Evolutionary conservation across 2,888 invertebrate species (phyloP).

Genomic region (Parascotia fuliginaria): DNA sequence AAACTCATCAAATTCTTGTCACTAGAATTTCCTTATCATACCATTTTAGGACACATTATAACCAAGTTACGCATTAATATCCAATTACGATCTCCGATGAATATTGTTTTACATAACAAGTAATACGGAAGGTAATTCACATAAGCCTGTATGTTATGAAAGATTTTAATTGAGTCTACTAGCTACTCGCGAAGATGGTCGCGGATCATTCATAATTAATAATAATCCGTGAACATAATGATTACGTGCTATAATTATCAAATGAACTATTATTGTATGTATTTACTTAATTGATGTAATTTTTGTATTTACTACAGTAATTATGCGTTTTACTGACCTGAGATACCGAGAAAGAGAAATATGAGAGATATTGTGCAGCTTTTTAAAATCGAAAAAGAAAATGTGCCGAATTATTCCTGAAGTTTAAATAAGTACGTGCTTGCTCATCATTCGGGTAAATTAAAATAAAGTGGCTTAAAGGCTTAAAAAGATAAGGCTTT

Average conservation of each 20-base stretch:
- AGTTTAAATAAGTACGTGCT: too few relatives aligned
- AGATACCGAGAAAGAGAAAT: too few relatives aligned
- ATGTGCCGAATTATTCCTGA: too few relatives aligned
- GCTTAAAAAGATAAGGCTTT: too few relatives aligned
- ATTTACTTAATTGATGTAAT: background rate
- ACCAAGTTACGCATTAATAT: slow-evolving; percentile 28
- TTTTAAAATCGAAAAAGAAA: too few relatives aligned
- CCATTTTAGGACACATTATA: slow-evolving; percentile 9
- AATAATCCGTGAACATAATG: slow-evolving; percentile 4
- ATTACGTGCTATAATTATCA: slow-evolving; percentile 2
- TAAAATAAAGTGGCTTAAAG: too few relatives aligned
- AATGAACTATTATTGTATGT: slow-evolving; percentile 2
- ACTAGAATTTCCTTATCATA: slow-evolving; percentile 2
- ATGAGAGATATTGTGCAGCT: too few relatives aligned
- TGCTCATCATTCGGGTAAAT: too few relatives aligned
- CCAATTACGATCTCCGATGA: slow-evolving; percentile 35
- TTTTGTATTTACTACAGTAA: too few relatives aligned
- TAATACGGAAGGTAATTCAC: slow-evolving; percentile 35
- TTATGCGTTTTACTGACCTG: too few relatives aligned
- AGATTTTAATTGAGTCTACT: slow-evolving; percentile 28
- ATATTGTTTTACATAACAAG: slow-evolving; percentile 32
- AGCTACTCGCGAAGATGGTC: slow-evolving; percentile 1
- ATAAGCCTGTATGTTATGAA: slow-evolving; percentile 32
- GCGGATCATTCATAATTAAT: slow-evolving; percentile 2
- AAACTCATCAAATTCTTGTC: background rate